These are phyloP conservation scores for Caenorhabditis sinica DNA, from an alignment of 2,888 invertebrate species.

Conservation along the genomic window DNA sequence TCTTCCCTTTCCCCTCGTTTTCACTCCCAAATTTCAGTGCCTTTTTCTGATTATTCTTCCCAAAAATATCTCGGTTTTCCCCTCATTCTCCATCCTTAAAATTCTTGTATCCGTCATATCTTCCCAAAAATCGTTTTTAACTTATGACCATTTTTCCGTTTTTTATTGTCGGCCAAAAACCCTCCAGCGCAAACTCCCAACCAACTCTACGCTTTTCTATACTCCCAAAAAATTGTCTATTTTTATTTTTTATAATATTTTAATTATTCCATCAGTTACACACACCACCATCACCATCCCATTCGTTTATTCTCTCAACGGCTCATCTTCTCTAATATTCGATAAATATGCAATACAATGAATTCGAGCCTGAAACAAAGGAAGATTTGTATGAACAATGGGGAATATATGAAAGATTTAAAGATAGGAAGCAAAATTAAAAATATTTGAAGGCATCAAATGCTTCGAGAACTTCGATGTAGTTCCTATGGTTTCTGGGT, in stretches of 20 bases:
- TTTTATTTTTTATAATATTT: slow-evolving; percentile 5
- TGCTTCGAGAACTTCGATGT: slow-evolving; percentile 36
- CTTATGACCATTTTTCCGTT: slow-evolving; percentile 42
- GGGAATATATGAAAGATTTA: slow-evolving; percentile 15
- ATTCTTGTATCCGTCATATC: slow-evolving; percentile 46
- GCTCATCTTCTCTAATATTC: neutral
- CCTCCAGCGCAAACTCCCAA: slow-evolving; percentile 7
- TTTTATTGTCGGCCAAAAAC: slow-evolving; percentile 28
- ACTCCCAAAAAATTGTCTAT: neutral
- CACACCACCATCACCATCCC: neutral
- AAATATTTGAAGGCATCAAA: slow-evolving; percentile 13
- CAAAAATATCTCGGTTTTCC: slow-evolving; percentile 58
- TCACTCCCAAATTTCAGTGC: slow-evolving; percentile 35
- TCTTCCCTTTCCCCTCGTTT: neutral
- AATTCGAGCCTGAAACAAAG: neutral
- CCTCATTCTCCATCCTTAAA: neutral
- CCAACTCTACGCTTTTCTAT: slow-evolving; percentile 38
- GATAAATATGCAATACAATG: slow-evolving; percentile 47
- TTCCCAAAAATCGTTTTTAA: slow-evolving; percentile 7
- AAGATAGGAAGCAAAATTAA: neutral
- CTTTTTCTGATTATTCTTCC: slow-evolving; percentile 37
- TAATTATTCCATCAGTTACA: slow-evolving; percentile 10
- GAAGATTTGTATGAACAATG: slow-evolving; percentile 20
- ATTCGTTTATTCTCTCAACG: slow-evolving; percentile 15
- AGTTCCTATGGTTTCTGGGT: slow-evolving; percentile 40